Evolutionary conservation across 1,140 invertebrate genomes (phyloP), one percentile per base, ranked within the genome.

Genomic region (Sitophilus oryzae): DNA sequence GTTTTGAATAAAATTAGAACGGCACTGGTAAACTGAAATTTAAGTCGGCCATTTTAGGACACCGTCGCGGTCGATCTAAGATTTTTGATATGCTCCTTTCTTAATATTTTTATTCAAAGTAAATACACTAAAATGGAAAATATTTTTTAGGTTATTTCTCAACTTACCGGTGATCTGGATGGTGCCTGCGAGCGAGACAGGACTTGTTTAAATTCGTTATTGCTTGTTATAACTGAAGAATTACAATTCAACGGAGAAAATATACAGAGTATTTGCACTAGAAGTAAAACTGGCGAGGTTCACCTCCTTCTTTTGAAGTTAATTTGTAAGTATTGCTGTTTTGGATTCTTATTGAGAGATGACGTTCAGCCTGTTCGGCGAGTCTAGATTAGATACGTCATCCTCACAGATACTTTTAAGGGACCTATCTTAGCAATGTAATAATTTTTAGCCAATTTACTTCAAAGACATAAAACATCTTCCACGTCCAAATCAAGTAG

Each of bases 101-200:
- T n/a, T n/a, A n/a, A n/a, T n/a, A n/a, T n/a, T n/a, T n/a, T n/a
- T n/a, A n/a, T n/a, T n/a, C n/a, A 8, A 16, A 36, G 3, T 52
- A 8, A 34, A 18, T 42, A 22, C 10, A 8, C n/a, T n/a, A n/a
- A n/a, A n/a, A n/a, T n/a, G n/a, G n/a, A n/a, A n/a, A n/a, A n/a
- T 43, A 16, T 57, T 6, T 69, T 45, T 21, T 61, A 89, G 86
- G 88, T 93, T 3, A 75, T 96, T 2, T 75, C 96, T 3, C 93
- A 96, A 84, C 74, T 97, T 21, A 91, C 91, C 3, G 84, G 85
- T 37, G 93, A 96, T 73, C 76, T 96, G 6, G 91, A 95, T 72
- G 85, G 85, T 2, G 83, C 83, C 64, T 83, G 86, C 10, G 90
- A 93, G 59, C 79, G 82, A 38, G 91, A 95, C 63, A 81, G 82